phyloP scores from a whole-genome alignment of 2,113 vertebrate species.

The Marmota monax region DNA sequence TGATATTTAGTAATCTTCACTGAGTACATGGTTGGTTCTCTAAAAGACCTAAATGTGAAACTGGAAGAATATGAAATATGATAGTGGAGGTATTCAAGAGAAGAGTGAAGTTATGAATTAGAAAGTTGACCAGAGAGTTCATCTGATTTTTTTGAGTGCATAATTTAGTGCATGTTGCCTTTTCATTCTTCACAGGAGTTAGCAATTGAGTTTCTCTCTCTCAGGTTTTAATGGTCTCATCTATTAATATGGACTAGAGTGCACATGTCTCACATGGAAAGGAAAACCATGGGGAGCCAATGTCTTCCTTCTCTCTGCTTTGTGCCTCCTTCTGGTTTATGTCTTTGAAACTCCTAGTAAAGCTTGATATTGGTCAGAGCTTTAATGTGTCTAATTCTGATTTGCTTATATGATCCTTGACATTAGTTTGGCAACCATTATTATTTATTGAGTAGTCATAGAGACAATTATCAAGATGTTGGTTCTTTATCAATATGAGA shows the following conservation, averaged over 20 bases:
- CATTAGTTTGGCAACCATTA: not conserved
- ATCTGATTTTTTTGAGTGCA: not conserved
- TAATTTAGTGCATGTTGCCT: not conserved
- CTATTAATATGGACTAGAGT: not conserved
- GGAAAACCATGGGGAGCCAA: not conserved
- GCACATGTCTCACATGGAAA: not conserved
- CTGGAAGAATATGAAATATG: not conserved
- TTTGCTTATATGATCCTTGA: not conserved
- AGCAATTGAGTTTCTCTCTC: not conserved
- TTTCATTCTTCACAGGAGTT: not conserved
- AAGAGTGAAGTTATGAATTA: not conserved
- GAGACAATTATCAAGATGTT: not conserved
- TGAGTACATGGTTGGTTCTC: not conserved
- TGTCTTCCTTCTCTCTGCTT: not conserved
- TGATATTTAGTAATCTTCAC: not conserved
- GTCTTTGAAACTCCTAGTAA: not conserved
- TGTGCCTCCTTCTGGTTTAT: not conserved
- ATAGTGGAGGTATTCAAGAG: not conserved
- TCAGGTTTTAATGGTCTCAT: not conserved
- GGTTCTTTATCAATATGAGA: conserved; percentile 22
- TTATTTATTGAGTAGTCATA: not conserved
- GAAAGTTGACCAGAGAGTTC: not conserved
- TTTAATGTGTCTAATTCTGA: not conserved
- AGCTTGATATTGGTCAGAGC: not conserved
- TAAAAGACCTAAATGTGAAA: not conserved